Evolutionary conservation across 1,140 invertebrate genomes (phyloP), one percentile per base, ranked within the genome.

Genomic region (Diploscapter pachys): DNA sequence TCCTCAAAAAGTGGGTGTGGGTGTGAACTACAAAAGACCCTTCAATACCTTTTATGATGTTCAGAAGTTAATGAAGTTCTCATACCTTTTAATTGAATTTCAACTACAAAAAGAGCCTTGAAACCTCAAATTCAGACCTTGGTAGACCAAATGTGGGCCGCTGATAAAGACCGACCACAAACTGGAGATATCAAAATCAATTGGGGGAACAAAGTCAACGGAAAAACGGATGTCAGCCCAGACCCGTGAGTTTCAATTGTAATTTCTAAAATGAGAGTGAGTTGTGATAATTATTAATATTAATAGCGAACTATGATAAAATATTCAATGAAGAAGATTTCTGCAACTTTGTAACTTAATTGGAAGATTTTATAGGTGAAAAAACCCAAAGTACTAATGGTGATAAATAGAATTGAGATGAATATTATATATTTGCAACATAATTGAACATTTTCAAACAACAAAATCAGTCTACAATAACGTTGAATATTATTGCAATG

Each of bases 61-160:
- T 31, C 31, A 31, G 1, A 31, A 31, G 31, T 31, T 31, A 31
- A 31, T 31, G 31, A 31, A n/a, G 31, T 31, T 31, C 31, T 31
- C 31, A 31, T 31, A 31, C 31, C 31, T 31, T 31, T 31, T 1
- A 31, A 31, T 31, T 31, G 31, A 31, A 1, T 31, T 31, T 31
- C 31, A 1, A 31, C 31, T 31, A 6, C 5, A 11, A 76, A 31
- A 5, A 31, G 31, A 56, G 31, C 69, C 3, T 66, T 66, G 3
- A 75, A 76, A 64, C 13, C 72, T 11, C 62, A 82, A 48, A 61
- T 81, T 13, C 78, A 80, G 56, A 63, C 71, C 49, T 71, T 81
- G 48, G 80, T 81, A 49, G 72, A 77, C 61, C 68, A 80, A n/a
- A 83, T 81, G 81, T 80, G 73, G 71, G 56, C 50, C 11, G 78